Evolutionary conservation across 2,797 vertebrate genomes (phyloP).

Genomic region (Danio kyathit): DNA sequence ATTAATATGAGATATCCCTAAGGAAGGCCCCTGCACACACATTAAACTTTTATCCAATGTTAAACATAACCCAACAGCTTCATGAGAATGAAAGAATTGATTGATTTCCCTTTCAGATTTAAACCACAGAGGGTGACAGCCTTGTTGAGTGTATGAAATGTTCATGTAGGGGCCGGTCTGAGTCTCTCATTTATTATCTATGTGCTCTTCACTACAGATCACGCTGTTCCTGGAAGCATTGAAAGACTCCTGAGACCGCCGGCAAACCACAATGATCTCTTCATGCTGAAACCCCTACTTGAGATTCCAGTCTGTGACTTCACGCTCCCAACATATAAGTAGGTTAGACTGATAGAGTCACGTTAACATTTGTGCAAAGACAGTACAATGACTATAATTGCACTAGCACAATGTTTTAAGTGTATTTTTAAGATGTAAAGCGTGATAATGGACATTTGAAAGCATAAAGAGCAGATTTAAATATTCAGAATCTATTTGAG

Average conservation of each 20-base stretch:
- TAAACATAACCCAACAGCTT: conserved; percentile 36
- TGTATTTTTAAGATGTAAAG: conserved; percentile 25
- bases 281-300: conserved; percentile 1
- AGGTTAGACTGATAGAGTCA: conserved; percentile 1
- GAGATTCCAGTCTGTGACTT: conserved; percentile 13
- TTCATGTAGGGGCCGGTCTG: conserved; percentile 10
- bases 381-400: conserved; percentile 10
- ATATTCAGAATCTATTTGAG: conserved; percentile 36
- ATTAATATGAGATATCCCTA: conserved; percentile 3
- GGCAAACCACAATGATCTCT: conserved; percentile 16
- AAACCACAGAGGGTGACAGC: conserved; percentile 21
- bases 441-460: conserved; percentile 22
- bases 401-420: not conserved
- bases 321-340: not conserved
- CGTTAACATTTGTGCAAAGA: not conserved
- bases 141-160: conserved; percentile 30
- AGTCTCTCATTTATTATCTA: conserved; percentile 26
- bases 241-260: not conserved
- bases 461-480: conserved; percentile 14
- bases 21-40: not conserved
- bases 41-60: conserved; percentile 33
- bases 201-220: conserved; percentile 24
- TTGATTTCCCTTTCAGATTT: conserved; percentile 35
- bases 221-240: conserved; percentile 2
- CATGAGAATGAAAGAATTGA: conserved; percentile 5